Evolutionary conservation across 2,113 vertebrate genomes (phyloP).

Genomic region (Halichoerus grypus): DNA sequence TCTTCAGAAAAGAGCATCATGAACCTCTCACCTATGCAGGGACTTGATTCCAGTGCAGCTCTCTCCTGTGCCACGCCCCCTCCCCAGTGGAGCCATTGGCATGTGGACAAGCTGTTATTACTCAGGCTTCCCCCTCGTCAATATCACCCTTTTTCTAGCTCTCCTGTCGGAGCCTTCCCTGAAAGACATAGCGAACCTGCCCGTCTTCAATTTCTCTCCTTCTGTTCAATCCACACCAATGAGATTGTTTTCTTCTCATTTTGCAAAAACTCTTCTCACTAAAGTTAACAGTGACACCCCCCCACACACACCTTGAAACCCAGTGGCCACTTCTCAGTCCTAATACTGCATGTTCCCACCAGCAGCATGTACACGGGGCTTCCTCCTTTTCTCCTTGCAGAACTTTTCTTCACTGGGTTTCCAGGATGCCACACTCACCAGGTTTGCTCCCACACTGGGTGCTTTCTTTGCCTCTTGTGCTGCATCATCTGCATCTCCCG

Average conservation of each 20-base stretch:
- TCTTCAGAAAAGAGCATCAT: background rate
- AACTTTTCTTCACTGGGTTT: background rate
- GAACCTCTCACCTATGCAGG: background rate
- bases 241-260: background rate
- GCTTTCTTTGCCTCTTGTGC: background rate
- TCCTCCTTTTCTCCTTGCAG: background rate
- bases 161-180: background rate
- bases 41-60: background rate
- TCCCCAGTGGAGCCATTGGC: background rate
- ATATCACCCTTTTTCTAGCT: background rate
- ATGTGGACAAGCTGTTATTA: background rate
- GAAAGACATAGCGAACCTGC: background rate
- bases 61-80: background rate
- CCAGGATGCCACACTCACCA: background rate
- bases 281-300: background rate
- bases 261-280: background rate
- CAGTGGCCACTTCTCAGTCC: background rate
- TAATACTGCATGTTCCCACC: background rate
- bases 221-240: background rate
- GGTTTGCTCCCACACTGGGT: background rate
- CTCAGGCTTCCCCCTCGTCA: background rate
- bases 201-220: background rate
- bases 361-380: background rate
- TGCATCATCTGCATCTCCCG: background rate
- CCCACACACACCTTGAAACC: background rate